phyloP scores from a whole-genome alignment of 2,113 vertebrate genomes.

The Sebastes schlegelii region DNA sequence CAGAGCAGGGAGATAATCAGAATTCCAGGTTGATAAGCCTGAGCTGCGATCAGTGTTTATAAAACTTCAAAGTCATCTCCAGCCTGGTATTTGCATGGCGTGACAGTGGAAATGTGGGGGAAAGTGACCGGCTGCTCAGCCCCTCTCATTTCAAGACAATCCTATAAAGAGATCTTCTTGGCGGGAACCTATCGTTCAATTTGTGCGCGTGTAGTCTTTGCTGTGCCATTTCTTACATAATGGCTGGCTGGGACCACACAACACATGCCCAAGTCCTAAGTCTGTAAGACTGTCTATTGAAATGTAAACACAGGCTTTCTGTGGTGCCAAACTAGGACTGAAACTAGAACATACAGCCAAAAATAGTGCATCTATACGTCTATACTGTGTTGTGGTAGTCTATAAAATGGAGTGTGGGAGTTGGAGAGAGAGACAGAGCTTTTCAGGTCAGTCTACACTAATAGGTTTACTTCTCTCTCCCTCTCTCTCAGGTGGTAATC shows the following conservation, averaged over 20 bases:
- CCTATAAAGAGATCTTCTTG: constrained; percentile 68
- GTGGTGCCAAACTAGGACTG: neutral
- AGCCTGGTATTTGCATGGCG: constrained; percentile 2
- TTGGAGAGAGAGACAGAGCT: constrained; percentile 33
- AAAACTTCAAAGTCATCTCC: constrained; percentile 25
- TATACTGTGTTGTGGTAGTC: too few species aligned
- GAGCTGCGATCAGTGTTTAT: constrained; percentile 35
- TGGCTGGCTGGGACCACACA: constrained; percentile 28
- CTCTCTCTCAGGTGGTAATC: constrained; percentile 60
- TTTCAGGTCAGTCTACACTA: constrained; percentile 70
- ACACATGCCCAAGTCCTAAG: neutral
- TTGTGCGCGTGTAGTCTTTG: constrained; percentile 43
- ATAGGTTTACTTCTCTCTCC: constrained; percentile 60
- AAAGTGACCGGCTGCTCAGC: constrained; percentile 23
- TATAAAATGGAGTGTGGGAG: neutral
- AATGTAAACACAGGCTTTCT: constrained; percentile 24
- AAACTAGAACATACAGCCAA: neutral
- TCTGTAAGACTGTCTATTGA: constrained; percentile 17
- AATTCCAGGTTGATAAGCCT: constrained; percentile 59
- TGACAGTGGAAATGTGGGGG: constrained; percentile 22
- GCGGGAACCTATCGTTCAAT: constrained; percentile 36
- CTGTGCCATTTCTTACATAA: constrained; percentile 67
- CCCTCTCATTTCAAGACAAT: constrained; percentile 57
- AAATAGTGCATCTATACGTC: neutral
- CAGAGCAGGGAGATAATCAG: constrained; percentile 67